Evolutionary conservation across 2,113 vertebrate species (phyloP).

Genomic region (Tapirus terrestris): DNA sequence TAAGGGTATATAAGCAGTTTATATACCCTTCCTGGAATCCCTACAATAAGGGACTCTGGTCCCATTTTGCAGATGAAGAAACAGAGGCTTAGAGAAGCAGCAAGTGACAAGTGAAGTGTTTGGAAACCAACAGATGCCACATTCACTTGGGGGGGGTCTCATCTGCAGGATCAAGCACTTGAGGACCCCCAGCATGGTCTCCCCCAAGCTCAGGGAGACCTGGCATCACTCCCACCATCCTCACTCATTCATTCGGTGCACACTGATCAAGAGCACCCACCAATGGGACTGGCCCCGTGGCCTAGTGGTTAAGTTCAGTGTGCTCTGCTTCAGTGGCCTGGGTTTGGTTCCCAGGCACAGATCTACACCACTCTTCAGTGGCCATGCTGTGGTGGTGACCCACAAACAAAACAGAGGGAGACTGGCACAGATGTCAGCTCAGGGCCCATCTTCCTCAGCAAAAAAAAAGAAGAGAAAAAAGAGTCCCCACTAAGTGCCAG

Average conservation of each 20-base stretch:
- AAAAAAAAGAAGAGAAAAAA: too few species aligned
- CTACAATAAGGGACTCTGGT: neutral
- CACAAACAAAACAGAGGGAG: too few species aligned
- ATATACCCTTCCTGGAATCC: neutral
- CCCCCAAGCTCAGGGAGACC: neutral
- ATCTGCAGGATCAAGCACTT: neutral
- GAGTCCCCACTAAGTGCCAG: neutral
- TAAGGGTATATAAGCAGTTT: accelerated
- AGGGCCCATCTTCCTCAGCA: too few species aligned
- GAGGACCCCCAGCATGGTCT: too few species aligned
- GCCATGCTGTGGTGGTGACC: too few species aligned
- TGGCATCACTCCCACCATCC: neutral
- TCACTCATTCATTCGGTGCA: neutral
- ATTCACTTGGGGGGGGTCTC: too few species aligned
- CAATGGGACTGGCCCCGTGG: neutral
- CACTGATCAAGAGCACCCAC: neutral
- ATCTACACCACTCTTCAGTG: too few species aligned
- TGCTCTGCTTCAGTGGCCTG: too few species aligned
- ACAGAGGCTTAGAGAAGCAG: neutral
- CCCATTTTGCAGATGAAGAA: neutral
- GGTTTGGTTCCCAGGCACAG: too few species aligned
- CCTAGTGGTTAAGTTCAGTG: too few species aligned
- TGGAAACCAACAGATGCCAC: neutral
- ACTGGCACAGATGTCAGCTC: too few species aligned
- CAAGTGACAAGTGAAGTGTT: neutral